Evolutionary conservation across 2,888 invertebrate species (phyloP), one percentile per base, ranked within the genome.

Genomic region (Agrotis exclamationis): DNA sequence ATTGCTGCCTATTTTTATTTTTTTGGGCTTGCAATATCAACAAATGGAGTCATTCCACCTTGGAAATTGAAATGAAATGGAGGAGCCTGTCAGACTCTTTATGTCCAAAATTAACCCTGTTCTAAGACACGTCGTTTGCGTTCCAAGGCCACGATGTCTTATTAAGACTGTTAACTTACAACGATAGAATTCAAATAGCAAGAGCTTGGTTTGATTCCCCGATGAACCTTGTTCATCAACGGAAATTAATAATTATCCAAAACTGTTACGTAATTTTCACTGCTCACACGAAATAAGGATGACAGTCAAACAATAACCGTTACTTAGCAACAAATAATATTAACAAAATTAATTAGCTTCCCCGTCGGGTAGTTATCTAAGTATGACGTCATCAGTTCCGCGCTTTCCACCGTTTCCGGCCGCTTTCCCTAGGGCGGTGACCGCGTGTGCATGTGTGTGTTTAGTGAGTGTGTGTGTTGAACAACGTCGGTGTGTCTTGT

Each of bases 401-500:
- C 88, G 88, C 88, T 91, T 93, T 92, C 89, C 93, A 87, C 86
- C 83, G 85, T 85, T 90, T 90, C 93, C 93, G 88, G 69, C 87
- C 89, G 90, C 91, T 93, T 93, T 93, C 92, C 93, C 92, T 86
- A 79, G 91, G 89, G 82, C 90, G 80, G 59, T 81, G 91, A 89
- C 88, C 90, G 84, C 80, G 59, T 1, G 54, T 50, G 74, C 3
- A 39, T 33, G 53, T 53, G 11, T 44, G 58, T 48, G 47, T 48
- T 50, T 50, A 4, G 6, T 33, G 20, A 16, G 39, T 51, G 66
- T 59, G 47, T 59, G 22, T 59, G 44, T 39, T 69, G 11, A 79
- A 22, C 50, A 47, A 2, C 22, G 18, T n/a, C 20, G 44, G 57
- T 57, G 75, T 45, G 22, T n/a, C 22, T 48, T 45, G 59, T 45